A percentile compares a stretch with the other conserved stretches of the same genome.
Conservation (phyloP, 1,140 invertebrate genomes). For the Harpegnathos saltator region DNA sequence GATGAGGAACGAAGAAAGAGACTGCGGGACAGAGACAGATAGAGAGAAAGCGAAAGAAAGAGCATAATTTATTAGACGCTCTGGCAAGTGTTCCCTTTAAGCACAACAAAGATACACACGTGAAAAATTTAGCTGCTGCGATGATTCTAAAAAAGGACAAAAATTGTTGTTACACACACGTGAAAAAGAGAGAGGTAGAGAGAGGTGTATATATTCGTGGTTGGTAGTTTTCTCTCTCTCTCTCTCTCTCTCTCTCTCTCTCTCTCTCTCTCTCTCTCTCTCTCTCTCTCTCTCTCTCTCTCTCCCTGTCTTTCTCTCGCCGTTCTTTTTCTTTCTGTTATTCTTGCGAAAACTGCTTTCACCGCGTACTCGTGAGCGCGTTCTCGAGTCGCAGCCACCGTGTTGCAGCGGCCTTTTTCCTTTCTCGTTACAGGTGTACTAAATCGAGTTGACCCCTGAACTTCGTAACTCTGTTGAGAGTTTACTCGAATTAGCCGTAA, state of each 20-base stretch:
- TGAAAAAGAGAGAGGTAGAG: too few relatives aligned
- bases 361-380: conserved; percentile 20
- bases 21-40: too few relatives aligned
- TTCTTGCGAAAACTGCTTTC: background rate
- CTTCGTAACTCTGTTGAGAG: conserved; percentile 72
- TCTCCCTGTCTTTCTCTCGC: too few relatives aligned
- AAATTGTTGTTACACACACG: too few relatives aligned
- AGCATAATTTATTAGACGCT: too few relatives aligned
- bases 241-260: too few relatives aligned
- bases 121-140: too few relatives aligned
- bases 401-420: conserved; percentile 40
- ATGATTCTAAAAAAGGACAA: too few relatives aligned
- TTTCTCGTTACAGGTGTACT: conserved; percentile 64
- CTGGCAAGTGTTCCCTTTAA: too few relatives aligned
- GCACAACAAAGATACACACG: too few relatives aligned
- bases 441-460: conserved; percentile 74
- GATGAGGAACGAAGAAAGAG: background rate
- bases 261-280: too few relatives aligned
- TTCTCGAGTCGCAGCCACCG: conserved; percentile 48
- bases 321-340: background rate
- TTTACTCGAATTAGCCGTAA: conserved; percentile 68
- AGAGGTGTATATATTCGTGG: background rate
- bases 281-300: too few relatives aligned
- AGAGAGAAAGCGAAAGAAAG: background rate
- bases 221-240: background rate